Percentiles rank a stretch among this genome's conserved stretches.
phyloP scores from a whole-genome alignment of 2,113 vertebrate species.

The Agapornis roseicollis region DNA sequence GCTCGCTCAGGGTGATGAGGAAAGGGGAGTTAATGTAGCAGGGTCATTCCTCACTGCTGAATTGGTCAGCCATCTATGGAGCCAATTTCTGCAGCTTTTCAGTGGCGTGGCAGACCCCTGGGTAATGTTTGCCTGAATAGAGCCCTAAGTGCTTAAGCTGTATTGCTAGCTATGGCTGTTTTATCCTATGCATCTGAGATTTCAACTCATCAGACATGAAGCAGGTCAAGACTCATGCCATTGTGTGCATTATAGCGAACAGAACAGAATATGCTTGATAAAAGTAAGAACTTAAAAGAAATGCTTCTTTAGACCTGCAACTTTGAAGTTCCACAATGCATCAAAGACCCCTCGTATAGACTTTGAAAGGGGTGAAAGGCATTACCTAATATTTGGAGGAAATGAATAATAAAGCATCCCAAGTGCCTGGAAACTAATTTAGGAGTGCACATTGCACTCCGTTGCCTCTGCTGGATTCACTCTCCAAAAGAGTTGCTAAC shows the following conservation, averaged over 20 bases:
- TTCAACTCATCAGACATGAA: constrained; percentile 52
- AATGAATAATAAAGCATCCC: constrained; percentile 73
- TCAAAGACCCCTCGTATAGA: constrained; percentile 58
- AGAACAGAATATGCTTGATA: constrained; percentile 54
- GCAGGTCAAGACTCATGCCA: constrained; percentile 51
- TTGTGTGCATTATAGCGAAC: constrained; percentile 35
- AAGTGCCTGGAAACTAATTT: constrained; percentile 70
- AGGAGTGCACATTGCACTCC: constrained; percentile 53
- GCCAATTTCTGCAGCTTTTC: constrained; percentile 64
- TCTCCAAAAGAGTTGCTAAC: constrained; percentile 56
- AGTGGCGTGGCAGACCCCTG: constrained; percentile 33
- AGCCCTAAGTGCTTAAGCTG: constrained; percentile 23
- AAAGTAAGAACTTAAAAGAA: constrained; percentile 59
- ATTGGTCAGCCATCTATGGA: constrained; percentile 40
- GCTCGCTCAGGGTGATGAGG: background rate
- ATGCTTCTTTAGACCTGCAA: constrained; percentile 43
- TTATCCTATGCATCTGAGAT: constrained; percentile 61
- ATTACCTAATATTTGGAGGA: constrained; percentile 70
- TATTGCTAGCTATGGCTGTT: constrained; percentile 14
- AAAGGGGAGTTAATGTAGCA: constrained; percentile 49
- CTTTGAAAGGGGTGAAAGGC: constrained; percentile 52
- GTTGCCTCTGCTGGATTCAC: constrained; percentile 29
- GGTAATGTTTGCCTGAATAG: constrained; percentile 63
- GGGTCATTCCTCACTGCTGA: constrained; percentile 44
- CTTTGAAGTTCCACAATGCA: constrained; percentile 75